Conservation (phyloP, 2,797 vertebrate genomes). For the Spheniscus humboldti region DNA sequence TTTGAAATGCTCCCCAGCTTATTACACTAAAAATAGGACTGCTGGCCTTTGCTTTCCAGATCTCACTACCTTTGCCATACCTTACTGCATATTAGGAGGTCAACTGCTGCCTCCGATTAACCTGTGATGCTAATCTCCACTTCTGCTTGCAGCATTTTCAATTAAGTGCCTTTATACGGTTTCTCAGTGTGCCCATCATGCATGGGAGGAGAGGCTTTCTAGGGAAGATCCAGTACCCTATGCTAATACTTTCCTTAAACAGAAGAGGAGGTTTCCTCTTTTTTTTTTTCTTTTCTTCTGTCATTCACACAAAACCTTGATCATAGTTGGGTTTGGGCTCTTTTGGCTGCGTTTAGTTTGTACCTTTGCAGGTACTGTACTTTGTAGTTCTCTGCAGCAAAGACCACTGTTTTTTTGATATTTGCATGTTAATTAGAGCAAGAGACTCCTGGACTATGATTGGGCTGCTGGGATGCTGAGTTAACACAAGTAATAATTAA, state of each 20-base stretch:
- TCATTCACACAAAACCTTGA: not conserved
- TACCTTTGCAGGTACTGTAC: not conserved
- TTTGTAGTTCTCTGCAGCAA: not conserved
- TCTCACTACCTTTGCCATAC: not conserved
- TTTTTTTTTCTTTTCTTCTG: not conserved
- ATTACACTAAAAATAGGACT: not conserved
- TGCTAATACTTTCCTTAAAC: not conserved
- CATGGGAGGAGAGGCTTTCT: not conserved
- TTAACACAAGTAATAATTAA: not conserved
- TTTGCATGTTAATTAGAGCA: not conserved
- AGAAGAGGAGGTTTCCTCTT: not conserved
- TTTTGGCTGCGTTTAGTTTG: not conserved
- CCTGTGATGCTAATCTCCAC: not conserved
- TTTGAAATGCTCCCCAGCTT: not conserved
- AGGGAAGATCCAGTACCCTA: not conserved
- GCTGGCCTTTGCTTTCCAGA: not conserved
- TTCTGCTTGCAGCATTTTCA: not conserved
- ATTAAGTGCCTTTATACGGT: not conserved
- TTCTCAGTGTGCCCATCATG: not conserved
- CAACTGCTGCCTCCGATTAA: not conserved
- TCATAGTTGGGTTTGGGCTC: not conserved
- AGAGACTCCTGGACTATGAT: not conserved
- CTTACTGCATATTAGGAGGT: not conserved
- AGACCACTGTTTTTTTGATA: not conserved
- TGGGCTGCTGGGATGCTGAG: not conserved